phyloP scores from a whole-genome alignment of 2,113 vertebrate species.

The Takifugu flavidus region DNA sequence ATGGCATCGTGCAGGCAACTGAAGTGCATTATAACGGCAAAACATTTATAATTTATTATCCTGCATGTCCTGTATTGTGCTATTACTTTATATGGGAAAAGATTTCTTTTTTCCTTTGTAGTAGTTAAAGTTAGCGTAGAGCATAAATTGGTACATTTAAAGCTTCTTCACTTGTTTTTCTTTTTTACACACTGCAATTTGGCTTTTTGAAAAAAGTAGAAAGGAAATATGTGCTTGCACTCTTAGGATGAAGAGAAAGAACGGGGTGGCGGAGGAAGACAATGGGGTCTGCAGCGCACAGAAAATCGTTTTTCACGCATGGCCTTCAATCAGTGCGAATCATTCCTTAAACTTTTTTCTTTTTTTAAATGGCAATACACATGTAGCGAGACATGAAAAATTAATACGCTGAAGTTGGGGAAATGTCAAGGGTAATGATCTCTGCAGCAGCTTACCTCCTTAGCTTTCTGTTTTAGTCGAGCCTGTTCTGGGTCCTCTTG shows the following conservation, averaged over 20 bases:
- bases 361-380: constrained; percentile 95
- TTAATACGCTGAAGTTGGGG: constrained; percentile 87
- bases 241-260: neutral
- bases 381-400: constrained; percentile 94
- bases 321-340: constrained; percentile 88
- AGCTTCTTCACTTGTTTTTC: constrained; percentile 23
- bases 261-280: constrained; percentile 14
- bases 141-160: constrained; percentile 21
- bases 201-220: constrained; percentile 9
- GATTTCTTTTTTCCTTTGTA: constrained; percentile 41
- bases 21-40: constrained; percentile 25
- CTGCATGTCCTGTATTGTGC: constrained; percentile 16
- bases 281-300: constrained; percentile 15
- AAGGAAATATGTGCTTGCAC: neutral
- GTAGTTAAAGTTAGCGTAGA: constrained; percentile 46
- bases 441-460: constrained; percentile 87
- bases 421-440: constrained; percentile 98
- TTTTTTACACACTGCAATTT: constrained; percentile 9
- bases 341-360: constrained; percentile 91
- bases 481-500: constrained; percentile 94
- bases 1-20: constrained; percentile 5
- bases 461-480: constrained; percentile 91
- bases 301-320: constrained; percentile 75
- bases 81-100: constrained; percentile 32
- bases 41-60: constrained; percentile 27